These are phyloP conservation scores for Eucera pruinosa DNA, from an alignment of 2,888 invertebrate species.

Conservation along the genomic window DNA sequence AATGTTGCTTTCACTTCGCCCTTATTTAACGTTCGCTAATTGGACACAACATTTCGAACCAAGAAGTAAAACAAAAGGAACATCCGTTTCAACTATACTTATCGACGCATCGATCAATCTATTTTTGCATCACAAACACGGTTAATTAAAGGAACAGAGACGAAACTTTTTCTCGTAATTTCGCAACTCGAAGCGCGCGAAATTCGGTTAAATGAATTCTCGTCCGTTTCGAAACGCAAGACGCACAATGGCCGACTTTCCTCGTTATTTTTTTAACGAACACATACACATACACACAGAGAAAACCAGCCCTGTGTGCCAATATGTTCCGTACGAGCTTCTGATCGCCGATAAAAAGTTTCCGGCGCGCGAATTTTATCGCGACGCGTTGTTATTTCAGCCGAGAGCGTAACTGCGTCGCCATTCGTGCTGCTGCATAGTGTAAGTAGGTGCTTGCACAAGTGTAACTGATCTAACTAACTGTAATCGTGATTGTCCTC, in stretches of 20 bases:
- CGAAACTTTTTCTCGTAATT: conserved; percentile 31
- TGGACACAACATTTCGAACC: background rate
- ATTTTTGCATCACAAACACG: background rate
- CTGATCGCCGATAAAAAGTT: conserved; percentile 44
- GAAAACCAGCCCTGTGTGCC: no score
- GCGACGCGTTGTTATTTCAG: conserved; percentile 41
- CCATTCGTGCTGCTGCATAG: conserved; percentile 5
- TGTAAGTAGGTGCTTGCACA: conserved; percentile 19
- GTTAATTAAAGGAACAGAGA: conserved; percentile 1
- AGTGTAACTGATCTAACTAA: conserved; percentile 53
- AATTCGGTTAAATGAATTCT: conserved; percentile 44
- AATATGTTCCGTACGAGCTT: conserved; percentile 18
- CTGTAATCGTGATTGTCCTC: conserved; percentile 53
- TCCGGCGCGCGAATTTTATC: conserved; percentile 41
- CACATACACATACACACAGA: no score
- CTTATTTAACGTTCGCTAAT: background rate
- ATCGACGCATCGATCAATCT: background rate
- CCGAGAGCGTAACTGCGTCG: conserved; percentile 23
- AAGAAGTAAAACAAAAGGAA: no score
- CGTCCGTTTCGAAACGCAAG: conserved; percentile 24
- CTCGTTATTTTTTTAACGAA: conserved; percentile 28
- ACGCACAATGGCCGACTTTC: conserved; percentile 29
- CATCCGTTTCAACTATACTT: background rate
- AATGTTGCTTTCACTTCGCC: background rate
- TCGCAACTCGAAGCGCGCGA: conserved; percentile 7